Conservation (phyloP, 2,113 vertebrate species). For the Ptilonorhynchus violaceus region DNA sequence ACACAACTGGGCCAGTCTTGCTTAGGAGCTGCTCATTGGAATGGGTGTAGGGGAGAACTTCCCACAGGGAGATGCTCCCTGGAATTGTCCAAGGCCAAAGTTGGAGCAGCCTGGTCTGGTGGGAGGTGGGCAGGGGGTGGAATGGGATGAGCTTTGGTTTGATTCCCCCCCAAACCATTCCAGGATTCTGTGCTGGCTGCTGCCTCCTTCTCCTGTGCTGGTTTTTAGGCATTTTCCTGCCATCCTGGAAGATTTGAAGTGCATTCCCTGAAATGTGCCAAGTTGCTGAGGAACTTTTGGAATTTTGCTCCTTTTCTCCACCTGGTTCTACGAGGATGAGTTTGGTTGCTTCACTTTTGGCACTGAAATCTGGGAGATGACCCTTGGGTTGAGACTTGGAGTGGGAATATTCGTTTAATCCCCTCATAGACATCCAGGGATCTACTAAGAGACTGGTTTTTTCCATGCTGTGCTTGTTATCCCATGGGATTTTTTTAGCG, state of each 20-base stretch:
- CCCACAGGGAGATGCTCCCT: background rate
- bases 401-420: background rate
- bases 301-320: background rate
- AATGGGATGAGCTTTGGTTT: background rate
- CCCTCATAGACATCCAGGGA: accelerated
- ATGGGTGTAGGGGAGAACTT: background rate
- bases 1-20: background rate
- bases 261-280: background rate
- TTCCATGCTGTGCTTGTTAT: background rate
- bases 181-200: background rate
- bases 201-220: no score
- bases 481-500: background rate
- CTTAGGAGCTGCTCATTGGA: background rate
- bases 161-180: background rate
- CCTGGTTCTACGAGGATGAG: accelerated
- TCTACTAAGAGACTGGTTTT: accelerated
- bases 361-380: background rate
- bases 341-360: background rate
- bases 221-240: background rate
- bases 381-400: background rate
- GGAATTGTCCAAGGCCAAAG: background rate
- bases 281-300: background rate
- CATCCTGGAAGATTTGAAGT: background rate
- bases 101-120: background rate
- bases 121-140: background rate